Evolutionary conservation across 1,140 invertebrate genomes (phyloP).

Genomic region (Drosophila obscura): DNA sequence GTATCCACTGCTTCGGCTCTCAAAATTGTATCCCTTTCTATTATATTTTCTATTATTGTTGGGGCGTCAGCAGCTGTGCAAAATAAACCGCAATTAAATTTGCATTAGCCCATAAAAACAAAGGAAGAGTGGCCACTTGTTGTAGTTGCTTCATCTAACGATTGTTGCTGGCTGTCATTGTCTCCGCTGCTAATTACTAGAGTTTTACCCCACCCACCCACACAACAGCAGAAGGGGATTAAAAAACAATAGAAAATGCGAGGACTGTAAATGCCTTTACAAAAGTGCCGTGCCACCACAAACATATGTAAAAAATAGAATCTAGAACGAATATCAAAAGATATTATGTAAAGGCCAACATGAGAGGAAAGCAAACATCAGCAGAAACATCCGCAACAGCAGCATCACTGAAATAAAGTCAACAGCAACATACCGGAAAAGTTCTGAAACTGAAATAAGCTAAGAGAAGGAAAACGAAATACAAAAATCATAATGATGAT

Average conservation of each 20-base stretch:
- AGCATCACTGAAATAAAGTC: conserved; percentile 26
- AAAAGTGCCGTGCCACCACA: conserved; percentile 21
- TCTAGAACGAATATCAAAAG: conserved; percentile 26
- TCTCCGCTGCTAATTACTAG: conserved; percentile 44
- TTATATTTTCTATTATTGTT: conserved; percentile 14
- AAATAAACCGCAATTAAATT: conserved; percentile 58
- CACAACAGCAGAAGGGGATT: conserved; percentile 20
- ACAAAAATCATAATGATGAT: conserved; percentile 73
- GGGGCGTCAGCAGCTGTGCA: conserved; percentile 36
- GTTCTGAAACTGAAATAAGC: conserved; percentile 30
- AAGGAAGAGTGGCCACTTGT: conserved; percentile 23
- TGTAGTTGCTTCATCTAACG: conserved; percentile 11
- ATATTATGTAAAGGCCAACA: conserved; percentile 64
- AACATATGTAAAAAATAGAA: conserved; percentile 25
- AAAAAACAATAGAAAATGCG: conserved; percentile 29
- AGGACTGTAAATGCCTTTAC: conserved; percentile 40
- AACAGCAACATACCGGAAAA: conserved; percentile 25
- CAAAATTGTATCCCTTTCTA: not conserved
- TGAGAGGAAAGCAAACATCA: conserved; percentile 29
- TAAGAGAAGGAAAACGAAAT: conserved; percentile 32
- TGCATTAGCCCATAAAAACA: conserved; percentile 46
- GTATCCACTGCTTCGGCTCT: conserved; percentile 1
- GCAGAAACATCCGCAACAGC: not conserved
- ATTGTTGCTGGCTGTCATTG: conserved; percentile 1
- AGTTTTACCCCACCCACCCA: conserved; percentile 18